A percentile compares a stretch with the other conserved stretches of the same genome.
These are phyloP conservation scores for Heteropelma amictum DNA, from an alignment of 2,888 invertebrate species.

Conservation along the genomic window DNA sequence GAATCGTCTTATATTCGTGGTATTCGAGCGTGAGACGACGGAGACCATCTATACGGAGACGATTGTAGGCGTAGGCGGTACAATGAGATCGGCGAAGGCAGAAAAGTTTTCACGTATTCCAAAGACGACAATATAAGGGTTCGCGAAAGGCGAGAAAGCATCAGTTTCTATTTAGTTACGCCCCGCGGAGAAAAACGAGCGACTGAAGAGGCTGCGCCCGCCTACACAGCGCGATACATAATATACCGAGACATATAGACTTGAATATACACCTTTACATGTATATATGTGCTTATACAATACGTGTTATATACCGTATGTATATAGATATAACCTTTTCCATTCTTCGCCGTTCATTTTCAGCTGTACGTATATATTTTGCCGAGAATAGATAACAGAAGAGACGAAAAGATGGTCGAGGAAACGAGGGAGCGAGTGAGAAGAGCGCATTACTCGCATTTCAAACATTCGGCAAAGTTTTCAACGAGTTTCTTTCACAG, in stretches of 20 bases:
- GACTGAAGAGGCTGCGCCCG: conserved; percentile 26
- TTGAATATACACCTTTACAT: not conserved
- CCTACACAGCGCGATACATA: conserved; percentile 54
- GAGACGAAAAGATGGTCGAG: conserved; percentile 37
- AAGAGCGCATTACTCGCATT: conserved; percentile 43
- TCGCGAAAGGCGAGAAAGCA: conserved; percentile 64
- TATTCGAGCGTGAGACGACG: conserved; percentile 32
- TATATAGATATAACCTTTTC: not conserved
- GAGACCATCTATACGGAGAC: conserved; percentile 26
- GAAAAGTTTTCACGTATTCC: conserved; percentile 68
- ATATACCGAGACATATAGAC: conserved; percentile 8
- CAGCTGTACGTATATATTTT: not conserved
- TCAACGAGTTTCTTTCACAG: conserved; percentile 64
- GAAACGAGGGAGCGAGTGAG: not conserved
- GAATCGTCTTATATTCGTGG: conserved; percentile 69
- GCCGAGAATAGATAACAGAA: conserved; percentile 30
- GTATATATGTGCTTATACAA: no score
- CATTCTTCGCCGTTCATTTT: not conserved
- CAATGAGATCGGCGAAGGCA: conserved; percentile 58
- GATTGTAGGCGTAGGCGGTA: conserved; percentile 21
- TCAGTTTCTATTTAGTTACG: conserved; percentile 73
- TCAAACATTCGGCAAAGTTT: conserved; percentile 68
- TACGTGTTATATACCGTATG: no score
- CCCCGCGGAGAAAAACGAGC: conserved; percentile 61
- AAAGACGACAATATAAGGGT: conserved; percentile 70